These are phyloP conservation scores for Pteropus rufus DNA, from an alignment of 2,797 vertebrate species.

Conservation along the genomic window DNA sequence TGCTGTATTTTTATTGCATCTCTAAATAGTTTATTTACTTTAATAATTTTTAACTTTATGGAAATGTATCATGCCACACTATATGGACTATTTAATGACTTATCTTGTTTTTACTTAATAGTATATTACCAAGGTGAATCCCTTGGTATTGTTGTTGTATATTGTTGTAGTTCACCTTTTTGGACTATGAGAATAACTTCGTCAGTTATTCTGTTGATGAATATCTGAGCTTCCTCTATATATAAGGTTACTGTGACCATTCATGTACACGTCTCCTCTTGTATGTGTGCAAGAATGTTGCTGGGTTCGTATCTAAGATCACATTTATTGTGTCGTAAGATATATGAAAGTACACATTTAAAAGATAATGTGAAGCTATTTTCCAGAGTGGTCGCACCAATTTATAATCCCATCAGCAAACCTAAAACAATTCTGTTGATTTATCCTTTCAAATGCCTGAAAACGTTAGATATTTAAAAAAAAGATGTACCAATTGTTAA, in stretches of 20 bases:
- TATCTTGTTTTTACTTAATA: not conserved
- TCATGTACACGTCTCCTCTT: not conserved
- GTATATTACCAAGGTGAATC: not conserved
- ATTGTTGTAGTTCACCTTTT: not conserved
- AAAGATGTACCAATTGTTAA: not conserved
- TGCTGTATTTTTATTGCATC: not conserved
- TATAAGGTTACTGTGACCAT: not conserved
- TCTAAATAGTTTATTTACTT: not conserved
- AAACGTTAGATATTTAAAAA: not conserved
- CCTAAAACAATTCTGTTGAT: not conserved
- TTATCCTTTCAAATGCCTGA: not conserved
- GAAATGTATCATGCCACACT: not conserved
- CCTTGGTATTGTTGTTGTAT: not conserved
- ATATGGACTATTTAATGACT: not conserved
- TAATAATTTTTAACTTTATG: not conserved
- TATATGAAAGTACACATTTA: not conserved
- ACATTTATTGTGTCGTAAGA: not conserved
- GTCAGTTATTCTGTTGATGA: not conserved
- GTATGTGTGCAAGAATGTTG: not conserved
- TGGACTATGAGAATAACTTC: not conserved
- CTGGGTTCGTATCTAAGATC: not conserved
- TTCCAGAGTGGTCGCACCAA: not conserved
- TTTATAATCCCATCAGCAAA: not conserved
- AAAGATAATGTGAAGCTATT: not conserved
- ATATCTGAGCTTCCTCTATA: not conserved